These are phyloP conservation scores for Lates japonicus DNA, from an alignment of 2,797 vertebrate genomes.

Conservation along the genomic window DNA sequence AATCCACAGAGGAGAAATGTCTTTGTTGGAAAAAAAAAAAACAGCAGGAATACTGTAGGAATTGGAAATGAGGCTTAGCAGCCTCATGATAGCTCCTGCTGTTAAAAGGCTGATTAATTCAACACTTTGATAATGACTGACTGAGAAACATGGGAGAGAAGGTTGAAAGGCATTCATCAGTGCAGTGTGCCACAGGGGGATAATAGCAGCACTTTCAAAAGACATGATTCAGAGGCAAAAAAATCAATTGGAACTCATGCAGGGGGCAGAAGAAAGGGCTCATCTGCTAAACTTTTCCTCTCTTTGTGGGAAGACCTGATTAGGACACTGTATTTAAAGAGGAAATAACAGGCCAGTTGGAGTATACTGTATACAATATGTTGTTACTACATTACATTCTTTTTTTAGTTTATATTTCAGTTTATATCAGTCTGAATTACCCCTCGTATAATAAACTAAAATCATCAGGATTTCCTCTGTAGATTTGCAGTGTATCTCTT, in stretches of 20 bases:
- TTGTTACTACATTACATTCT: constrained; percentile 8
- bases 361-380: background rate
- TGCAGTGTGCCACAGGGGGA: constrained; percentile 69
- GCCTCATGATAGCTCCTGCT: constrained; percentile 71
- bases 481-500: background rate
- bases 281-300: constrained; percentile 52
- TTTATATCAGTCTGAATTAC: background rate
- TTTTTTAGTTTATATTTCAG: background rate
- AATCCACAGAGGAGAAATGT: constrained; percentile 33
- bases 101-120: constrained; percentile 82
- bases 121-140: constrained; percentile 78
- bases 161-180: constrained; percentile 78
- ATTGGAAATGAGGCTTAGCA: constrained; percentile 74
- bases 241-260: constrained; percentile 59
- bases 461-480: background rate
- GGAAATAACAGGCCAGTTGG: background rate
- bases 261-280: constrained; percentile 51
- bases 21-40: constrained; percentile 52
- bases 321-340: constrained; percentile 17
- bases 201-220: constrained; percentile 76
- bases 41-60: constrained; percentile 56
- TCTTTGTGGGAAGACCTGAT: constrained; percentile 22
- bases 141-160: constrained; percentile 67
- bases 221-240: constrained; percentile 63
- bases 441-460: background rate